A percentile compares a stretch with the other conserved stretches of the same genome.
phyloP scores from a whole-genome alignment of 2,797 vertebrate genomes.

The Sebastes vulpes region DNA sequence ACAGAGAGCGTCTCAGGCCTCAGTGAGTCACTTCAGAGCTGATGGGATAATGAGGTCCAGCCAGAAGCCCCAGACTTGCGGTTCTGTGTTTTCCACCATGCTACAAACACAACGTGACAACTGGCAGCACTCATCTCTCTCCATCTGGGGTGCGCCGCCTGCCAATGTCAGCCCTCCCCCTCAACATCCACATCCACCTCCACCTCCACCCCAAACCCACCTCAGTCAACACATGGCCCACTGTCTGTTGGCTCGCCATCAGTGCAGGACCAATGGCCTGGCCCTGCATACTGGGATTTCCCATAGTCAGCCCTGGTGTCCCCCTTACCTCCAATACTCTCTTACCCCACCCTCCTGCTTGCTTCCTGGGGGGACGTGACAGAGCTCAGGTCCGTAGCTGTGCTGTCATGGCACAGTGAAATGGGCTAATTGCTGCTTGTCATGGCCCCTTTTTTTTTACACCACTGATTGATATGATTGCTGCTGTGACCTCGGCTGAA shows the following conservation, averaged over 20 bases:
- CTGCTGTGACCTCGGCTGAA: not conserved
- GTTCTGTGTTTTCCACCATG: conserved; percentile 47
- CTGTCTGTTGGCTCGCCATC: conserved; percentile 40
- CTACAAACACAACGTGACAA: conserved; percentile 68
- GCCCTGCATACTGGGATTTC: conserved; percentile 25
- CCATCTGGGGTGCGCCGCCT: conserved; percentile 38
- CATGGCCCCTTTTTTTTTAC: conserved; percentile 5
- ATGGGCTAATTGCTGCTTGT: conserved; percentile 26
- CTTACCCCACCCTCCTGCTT: not conserved
- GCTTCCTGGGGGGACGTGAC: conserved; percentile 54
- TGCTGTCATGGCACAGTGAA: conserved; percentile 11
- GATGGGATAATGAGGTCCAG: conserved; percentile 73
- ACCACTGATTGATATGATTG: conserved; percentile 32
- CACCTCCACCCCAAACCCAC: conserved; percentile 34
- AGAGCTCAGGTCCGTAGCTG: conserved; percentile 43
- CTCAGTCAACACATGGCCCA: conserved; percentile 33
- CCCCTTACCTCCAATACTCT: not conserved
- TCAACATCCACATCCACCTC: not conserved
- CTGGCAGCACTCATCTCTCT: conserved; percentile 54
- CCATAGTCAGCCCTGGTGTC: conserved; percentile 28
- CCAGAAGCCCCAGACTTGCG: conserved; percentile 55
- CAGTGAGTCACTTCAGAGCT: conserved; percentile 69
- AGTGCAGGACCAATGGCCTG: conserved; percentile 38
- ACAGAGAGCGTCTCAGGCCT: conserved; percentile 31
- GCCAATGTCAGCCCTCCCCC: conserved; percentile 33